phyloP scores from a whole-genome alignment of 2,113 vertebrate genomes.

The Axis porcinus region DNA sequence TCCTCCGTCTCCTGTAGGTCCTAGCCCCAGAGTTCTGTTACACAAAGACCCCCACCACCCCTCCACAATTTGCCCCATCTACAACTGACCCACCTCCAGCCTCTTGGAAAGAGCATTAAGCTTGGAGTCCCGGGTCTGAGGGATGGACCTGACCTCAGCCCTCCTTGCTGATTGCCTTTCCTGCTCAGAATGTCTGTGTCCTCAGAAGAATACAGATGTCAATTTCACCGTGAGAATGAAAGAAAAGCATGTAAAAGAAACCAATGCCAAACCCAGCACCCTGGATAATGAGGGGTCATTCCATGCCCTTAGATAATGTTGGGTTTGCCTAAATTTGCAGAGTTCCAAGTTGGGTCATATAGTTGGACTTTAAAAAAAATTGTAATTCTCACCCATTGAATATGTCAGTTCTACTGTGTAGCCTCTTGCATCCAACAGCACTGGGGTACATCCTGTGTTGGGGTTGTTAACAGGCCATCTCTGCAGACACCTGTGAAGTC shows the following conservation, averaged over 20 bases:
- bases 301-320: too few relatives aligned
- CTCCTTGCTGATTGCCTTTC: neutral
- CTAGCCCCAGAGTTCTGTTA: neutral
- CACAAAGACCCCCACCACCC: neutral
- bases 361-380: neutral
- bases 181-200: neutral
- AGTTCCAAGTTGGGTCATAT: neutral
- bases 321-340: neutral
- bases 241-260: neutral
- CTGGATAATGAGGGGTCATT: neutral
- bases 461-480: rapidly evolving
- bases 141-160: neutral
- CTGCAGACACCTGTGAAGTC: neutral
- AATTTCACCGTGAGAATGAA: neutral
- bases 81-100: neutral
- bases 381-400: neutral
- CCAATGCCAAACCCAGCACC: neutral
- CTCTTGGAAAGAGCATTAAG: neutral
- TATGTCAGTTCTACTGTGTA: neutral
- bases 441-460: neutral
- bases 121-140: neutral
- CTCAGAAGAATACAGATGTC: neutral
- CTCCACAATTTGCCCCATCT: neutral
- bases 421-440: neutral
- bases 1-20: neutral